A percentile compares a stretch with the other conserved stretches of the same genome.
These are phyloP conservation scores for Cantharis lateralis DNA, from an alignment of 2,888 invertebrate species.

Conservation along the genomic window DNA sequence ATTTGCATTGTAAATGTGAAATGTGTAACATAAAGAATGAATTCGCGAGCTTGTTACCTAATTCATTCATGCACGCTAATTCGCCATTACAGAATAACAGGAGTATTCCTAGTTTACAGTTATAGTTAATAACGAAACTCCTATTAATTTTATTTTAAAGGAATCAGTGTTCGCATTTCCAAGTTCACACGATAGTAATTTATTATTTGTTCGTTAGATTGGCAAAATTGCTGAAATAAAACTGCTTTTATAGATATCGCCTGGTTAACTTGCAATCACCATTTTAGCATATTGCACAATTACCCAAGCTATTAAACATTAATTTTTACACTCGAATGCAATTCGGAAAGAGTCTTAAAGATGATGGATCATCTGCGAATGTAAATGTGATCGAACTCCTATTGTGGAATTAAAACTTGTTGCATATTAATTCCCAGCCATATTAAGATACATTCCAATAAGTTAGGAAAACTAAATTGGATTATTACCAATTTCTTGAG, in stretches of 20 bases:
- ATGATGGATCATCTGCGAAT: not conserved
- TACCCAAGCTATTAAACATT: not conserved
- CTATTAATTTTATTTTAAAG: not conserved
- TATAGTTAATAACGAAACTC: constrained; percentile 1
- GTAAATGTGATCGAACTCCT: not conserved
- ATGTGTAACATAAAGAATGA: not conserved
- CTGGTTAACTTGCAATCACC: not conserved
- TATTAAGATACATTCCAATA: not conserved
- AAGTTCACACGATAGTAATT: not conserved
- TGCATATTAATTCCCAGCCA: not conserved
- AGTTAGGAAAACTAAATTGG: not conserved
- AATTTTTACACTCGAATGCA: not conserved
- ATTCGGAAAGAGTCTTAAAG: not conserved
- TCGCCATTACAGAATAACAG: constrained; percentile 4
- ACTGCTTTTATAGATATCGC: not conserved
- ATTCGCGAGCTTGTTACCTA: constrained; percentile 6
- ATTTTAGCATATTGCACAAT: not conserved
- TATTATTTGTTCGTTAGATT: not conserved
- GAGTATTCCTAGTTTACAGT: constrained; percentile 5
- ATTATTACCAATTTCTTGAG: not conserved
- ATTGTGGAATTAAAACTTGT: not conserved
- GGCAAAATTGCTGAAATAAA: not conserved
- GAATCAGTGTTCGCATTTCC: not conserved
- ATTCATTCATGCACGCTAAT: constrained; percentile 13
- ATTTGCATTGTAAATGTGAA: constrained; percentile 8